Evolutionary conservation across 2,888 invertebrate genomes (phyloP).

Genomic region (Drosophila paranaensis): DNA sequence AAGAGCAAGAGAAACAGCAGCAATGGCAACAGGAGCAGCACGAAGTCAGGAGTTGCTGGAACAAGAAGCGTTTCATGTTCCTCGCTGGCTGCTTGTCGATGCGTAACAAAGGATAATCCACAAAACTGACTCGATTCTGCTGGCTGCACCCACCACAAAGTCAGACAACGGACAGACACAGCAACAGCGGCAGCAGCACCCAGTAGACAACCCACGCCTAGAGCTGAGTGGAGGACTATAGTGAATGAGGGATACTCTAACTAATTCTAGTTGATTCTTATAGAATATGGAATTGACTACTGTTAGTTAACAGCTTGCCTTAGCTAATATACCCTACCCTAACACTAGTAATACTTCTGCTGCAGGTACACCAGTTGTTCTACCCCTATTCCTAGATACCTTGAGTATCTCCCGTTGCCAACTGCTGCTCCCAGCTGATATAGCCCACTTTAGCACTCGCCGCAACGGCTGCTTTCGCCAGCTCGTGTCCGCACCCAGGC

Average conservation of each 20-base stretch:
- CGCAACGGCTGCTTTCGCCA: conserved; percentile 22
- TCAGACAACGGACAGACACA: conserved; percentile 42
- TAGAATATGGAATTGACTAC: no score
- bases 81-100: conserved; percentile 67
- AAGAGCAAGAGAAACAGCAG: conserved; percentile 11
- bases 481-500: conserved; percentile 49
- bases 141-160: conserved; percentile 67
- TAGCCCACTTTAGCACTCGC: neutral
- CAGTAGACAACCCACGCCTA: conserved; percentile 50
- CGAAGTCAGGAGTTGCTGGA: conserved; percentile 25
- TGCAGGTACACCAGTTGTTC: conserved; percentile 2
- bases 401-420: no score
- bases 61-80: conserved; percentile 57
- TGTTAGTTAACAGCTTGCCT: neutral
- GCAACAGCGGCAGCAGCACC: conserved; percentile 21
- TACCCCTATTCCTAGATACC: neutral
- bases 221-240: neutral
- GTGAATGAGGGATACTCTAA: neutral
- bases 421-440: neutral
- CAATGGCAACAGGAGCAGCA: conserved; percentile 15
- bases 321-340: neutral
- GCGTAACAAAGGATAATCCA: conserved; percentile 77
- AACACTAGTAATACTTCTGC: neutral
- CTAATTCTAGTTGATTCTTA: no score
- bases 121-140: conserved; percentile 47